Base-by-base conservation (phyloP, 2,797 vertebrate genomes). In the Gobionotothen gibberifrons region DNA sequence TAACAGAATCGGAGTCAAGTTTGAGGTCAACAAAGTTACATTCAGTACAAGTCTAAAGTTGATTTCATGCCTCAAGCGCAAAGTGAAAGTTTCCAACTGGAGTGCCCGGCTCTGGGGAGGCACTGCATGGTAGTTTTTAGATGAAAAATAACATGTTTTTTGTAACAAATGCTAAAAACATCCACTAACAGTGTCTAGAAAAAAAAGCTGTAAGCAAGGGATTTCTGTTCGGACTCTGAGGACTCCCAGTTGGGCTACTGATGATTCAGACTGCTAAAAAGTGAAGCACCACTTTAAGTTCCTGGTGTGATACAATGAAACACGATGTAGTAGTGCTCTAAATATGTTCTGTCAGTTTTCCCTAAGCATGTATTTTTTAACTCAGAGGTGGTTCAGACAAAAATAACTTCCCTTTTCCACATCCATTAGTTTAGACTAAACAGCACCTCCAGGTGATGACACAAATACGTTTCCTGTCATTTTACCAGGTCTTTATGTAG, bases 391-490 rank as follows among this genome's bases (percentile, higher is more conserved):
- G 74, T 69, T 72, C 72, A 32, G 78, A 87, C 82, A 60, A 89
- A 92, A 92, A 92, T 88, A 92, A 83, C 87, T 75, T 87, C 69
- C 74, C 72, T 87, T 85, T 88, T 79, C 82, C 47, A 81, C 86
- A 84, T 82, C 76, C 87, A 85, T 90, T 87, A 89, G 84, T 85
- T 90, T 76, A 76, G 83, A 87, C 85, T 83, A 82, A 91, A 88
- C 85, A 87, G 77, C 84, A 76, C 64, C 86, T 90, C 80, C 72
- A 85, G 81, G 81, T 85, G 77, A 86, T 80, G 79, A 85, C 84
- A 88, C 81, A 76, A 84, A 89, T 76, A 82, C 49, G 60, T 72
- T 75, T 55, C 59, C 72, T 78, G 77, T 83, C 76, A 74, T 76
- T 83, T 85, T 26, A 55, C 54, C 71, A 52, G 69, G 51, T 61